A percentile compares a stretch with the other conserved stretches of the same genome.
Conservation (phyloP, 2,888 invertebrate species). For the Alcis repandata region DNA sequence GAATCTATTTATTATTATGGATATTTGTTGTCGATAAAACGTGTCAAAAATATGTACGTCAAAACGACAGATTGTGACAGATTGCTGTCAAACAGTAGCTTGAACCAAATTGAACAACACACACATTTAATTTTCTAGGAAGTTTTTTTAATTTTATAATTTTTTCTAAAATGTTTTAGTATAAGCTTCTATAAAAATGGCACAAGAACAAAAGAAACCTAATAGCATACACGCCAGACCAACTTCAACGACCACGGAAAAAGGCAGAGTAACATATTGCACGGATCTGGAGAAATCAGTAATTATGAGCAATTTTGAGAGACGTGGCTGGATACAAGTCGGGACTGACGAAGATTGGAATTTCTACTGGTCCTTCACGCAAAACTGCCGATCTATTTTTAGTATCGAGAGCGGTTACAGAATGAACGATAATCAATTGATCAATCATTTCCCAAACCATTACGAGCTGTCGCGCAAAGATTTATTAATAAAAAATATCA, state of each 20-base stretch:
- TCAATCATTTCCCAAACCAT: slow-evolving; percentile 98
- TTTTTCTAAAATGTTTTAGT: slow-evolving; percentile 43
- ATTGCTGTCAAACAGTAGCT: slow-evolving; percentile 2
- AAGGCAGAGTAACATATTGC: slow-evolving; percentile 80
- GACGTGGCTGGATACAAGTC: slow-evolving; percentile 95
- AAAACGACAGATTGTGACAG: neutral
- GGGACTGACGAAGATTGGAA: slow-evolving; percentile 98
- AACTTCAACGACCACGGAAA: slow-evolving; percentile 54
- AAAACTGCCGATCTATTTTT: slow-evolving; percentile 96
- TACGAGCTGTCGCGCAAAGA: slow-evolving; percentile 98
- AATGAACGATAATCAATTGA: slow-evolving; percentile 96
- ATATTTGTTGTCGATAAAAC: slow-evolving; percentile 1
- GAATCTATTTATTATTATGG: neutral
- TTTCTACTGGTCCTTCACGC: slow-evolving; percentile 97
- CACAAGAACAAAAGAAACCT: slow-evolving; percentile 58
- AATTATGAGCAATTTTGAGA: slow-evolving; percentile 95
- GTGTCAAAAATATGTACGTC: neutral
- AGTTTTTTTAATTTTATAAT: slow-evolving; percentile 26
- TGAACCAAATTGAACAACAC: neutral
- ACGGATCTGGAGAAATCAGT: slow-evolving; percentile 98
- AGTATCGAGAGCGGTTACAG: slow-evolving; percentile 97
- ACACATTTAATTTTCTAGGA: slow-evolving; percentile 19
- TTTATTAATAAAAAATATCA: slow-evolving; percentile 97
- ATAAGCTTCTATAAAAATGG: slow-evolving; percentile 40
- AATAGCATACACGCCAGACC: slow-evolving; percentile 53